phyloP scores from a whole-genome alignment of 2,113 vertebrate genomes.

The Sorex fumeus region DNA sequence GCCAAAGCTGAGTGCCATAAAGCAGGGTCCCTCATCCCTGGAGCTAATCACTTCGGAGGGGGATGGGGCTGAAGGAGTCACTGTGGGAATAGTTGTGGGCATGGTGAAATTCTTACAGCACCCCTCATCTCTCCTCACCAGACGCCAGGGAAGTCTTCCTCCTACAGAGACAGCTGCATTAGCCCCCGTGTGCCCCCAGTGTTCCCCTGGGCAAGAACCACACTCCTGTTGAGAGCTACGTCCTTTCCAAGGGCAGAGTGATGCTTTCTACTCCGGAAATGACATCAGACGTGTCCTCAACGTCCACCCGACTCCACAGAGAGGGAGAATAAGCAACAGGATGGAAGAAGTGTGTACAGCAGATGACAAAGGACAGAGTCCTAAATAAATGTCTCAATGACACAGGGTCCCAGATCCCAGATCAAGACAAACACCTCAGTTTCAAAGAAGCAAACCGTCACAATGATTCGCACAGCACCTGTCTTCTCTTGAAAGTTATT shows the following conservation, averaged over 20 bases:
- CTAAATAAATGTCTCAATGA: neutral
- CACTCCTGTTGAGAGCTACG: neutral
- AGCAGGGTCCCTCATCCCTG: neutral
- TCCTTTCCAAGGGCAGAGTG: neutral
- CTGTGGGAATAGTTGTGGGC: neutral
- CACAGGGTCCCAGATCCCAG: neutral
- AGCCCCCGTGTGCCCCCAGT: neutral
- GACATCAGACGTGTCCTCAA: neutral
- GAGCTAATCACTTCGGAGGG: rapidly evolving
- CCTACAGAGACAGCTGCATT: neutral
- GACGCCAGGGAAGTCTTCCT: neutral
- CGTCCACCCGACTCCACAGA: neutral
- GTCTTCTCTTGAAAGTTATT: neutral
- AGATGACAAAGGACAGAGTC: neutral
- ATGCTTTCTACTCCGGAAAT: neutral
- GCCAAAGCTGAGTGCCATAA: neutral
- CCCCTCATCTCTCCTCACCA: neutral
- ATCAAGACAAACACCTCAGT: neutral
- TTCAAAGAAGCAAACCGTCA: neutral
- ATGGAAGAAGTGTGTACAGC: neutral
- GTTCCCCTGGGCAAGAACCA: neutral
- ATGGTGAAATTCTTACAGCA: neutral
- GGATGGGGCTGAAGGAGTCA: neutral
- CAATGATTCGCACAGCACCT: neutral
- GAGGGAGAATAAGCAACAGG: neutral